phyloP scores from a whole-genome alignment of 2,888 invertebrate genomes.

The Emmelina monodactyla region DNA sequence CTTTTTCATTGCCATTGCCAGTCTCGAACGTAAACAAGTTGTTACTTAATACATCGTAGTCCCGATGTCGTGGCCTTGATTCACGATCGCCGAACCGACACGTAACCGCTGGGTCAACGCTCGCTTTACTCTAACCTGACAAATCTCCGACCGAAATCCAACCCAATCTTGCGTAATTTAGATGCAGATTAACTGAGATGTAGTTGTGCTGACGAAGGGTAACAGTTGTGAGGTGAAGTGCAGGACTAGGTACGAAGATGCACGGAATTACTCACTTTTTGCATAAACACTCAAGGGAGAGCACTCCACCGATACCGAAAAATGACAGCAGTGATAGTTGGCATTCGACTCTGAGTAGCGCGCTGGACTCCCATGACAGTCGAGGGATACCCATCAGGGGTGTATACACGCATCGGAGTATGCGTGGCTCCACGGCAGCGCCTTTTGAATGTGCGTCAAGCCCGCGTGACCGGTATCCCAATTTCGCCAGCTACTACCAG shows the following conservation, averaged over 20 bases:
- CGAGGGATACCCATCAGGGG: conserved; percentile 38
- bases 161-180: no score
- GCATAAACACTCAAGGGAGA: conserved; percentile 38
- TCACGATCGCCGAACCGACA: no score
- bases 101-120: no score
- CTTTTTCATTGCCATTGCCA: no score
- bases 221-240: neutral
- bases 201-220: no score
- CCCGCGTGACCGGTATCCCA: conserved; percentile 50
- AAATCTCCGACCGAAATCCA: no score
- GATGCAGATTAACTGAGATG: no score
- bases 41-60: no score
- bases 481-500: conserved; percentile 53
- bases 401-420: conserved; percentile 31
- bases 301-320: conserved; percentile 35
- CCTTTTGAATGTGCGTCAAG: conserved; percentile 45
- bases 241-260: conserved; percentile 31
- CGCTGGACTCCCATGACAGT: conserved; percentile 17
- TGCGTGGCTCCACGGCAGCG: conserved; percentile 30
- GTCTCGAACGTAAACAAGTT: no score
- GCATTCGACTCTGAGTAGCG: conserved; percentile 38
- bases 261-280: conserved; percentile 54
- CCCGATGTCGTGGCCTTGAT: no score
- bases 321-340: conserved; percentile 57
- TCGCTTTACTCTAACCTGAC: no score